Base-by-base conservation (phyloP, 1,140 invertebrate species). In the Ostrea edulis region DNA sequence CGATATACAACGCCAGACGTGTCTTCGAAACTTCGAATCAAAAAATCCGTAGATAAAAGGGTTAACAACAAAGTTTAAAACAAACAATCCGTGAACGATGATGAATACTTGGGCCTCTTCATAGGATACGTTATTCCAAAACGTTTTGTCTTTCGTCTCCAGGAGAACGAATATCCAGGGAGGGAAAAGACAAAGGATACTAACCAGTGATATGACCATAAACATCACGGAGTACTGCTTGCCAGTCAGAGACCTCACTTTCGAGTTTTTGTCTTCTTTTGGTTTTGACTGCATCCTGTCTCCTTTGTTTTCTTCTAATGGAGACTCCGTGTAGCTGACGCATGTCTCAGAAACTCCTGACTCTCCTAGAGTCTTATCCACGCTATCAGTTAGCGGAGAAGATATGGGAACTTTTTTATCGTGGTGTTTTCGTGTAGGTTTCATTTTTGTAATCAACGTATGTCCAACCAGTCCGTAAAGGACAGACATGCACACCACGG, bases 41-140 rank as follows among this genome's bases (percentile, higher is more conserved):
- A 87, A 87, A 55, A 87, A 87, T 68, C 86, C 86, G 55, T 87
- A 87, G 51, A 87, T 84, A 54, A 87, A 87, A 35, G 86, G 86
- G 29, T 87, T 87, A 0, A 77, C 82, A 14, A 87, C 82, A 44
- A 71, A 71, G 51, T 87, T 87, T 11, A 87, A 17, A 35, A 87
- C 82, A 54, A 53, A 83, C 12, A 83, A 11, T 83, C 82, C 53
- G 11, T 44, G 35, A 20, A 83, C 20, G 20, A 83, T 25, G 7
- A 54, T 53, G 14, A 52, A 51, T 11, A 25, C 82, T 83, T 83
- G 82, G 3, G 82, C 51, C 51, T 52, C 82, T 7, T 52, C 20
- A 20, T 83, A 52, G 7, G 51, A 29, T 25, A 83, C 17, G 8
- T 53, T 8, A 83, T 53, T 52, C 82, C 82, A 83, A 83, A 83